Conservation (phyloP, 2,113 vertebrate species). For the Podarcis cretensis region DNA sequence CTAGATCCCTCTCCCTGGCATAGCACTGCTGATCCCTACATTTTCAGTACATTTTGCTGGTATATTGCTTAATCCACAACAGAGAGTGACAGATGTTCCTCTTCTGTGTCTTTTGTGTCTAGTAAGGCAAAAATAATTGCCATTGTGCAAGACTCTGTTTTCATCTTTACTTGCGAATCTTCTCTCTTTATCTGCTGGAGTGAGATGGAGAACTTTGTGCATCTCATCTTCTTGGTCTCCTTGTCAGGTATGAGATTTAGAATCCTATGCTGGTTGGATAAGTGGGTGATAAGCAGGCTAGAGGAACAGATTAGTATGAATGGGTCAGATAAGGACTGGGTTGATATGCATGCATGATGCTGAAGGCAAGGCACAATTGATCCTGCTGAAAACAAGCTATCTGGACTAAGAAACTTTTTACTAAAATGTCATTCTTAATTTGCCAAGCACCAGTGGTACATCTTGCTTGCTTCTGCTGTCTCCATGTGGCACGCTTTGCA, state of each 20-base stretch:
- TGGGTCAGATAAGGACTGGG: not conserved
- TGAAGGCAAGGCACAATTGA: not conserved
- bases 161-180: not conserved
- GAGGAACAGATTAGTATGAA: not conserved
- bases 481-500: not conserved
- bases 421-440: not conserved
- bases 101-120: slow-evolving; percentile 19
- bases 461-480: not conserved
- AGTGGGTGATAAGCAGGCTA: not conserved
- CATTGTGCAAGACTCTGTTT: slow-evolving; percentile 38
- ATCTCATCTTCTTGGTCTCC: slow-evolving; percentile 44
- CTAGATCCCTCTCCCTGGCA: not conserved
- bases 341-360: not conserved
- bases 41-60: slow-evolving; percentile 17
- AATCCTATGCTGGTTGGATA: not conserved
- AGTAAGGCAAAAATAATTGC: slow-evolving; percentile 35
- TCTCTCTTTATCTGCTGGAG: slow-evolving; percentile 5
- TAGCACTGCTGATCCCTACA: slow-evolving; percentile 55
- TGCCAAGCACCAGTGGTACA: not conserved
- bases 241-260: slow-evolving; percentile 50
- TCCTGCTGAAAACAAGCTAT: not conserved
- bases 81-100: slow-evolving; percentile 31
- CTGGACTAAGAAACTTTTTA: not conserved
- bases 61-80: slow-evolving; percentile 69
- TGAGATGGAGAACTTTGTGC: slow-evolving; percentile 53